Conservation (phyloP, 2,888 invertebrate genomes). For the Synergus laeviventris region DNA sequence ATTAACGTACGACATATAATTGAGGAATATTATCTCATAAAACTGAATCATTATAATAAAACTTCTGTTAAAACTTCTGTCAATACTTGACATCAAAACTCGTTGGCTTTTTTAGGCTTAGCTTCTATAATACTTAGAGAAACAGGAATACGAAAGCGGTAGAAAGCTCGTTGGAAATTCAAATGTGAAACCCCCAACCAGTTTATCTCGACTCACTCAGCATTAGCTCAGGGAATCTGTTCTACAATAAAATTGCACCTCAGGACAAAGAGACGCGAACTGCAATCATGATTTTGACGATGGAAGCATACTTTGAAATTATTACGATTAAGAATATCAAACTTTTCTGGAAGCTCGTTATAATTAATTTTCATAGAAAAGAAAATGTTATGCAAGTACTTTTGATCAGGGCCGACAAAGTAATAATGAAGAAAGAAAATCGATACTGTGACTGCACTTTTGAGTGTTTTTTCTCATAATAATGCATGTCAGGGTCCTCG, state of each 20-base stretch:
- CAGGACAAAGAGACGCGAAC: constrained; percentile 10
- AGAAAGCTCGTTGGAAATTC: constrained; percentile 35
- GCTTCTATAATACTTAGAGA: constrained; percentile 9
- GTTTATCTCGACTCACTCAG: constrained; percentile 23
- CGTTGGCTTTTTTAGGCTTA: background rate
- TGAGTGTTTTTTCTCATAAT: background rate
- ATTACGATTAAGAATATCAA: background rate
- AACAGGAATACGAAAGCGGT: constrained; percentile 26
- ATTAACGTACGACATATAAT: background rate
- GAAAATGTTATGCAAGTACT: background rate
- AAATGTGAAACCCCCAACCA: constrained; percentile 19
- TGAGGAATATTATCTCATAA: background rate
- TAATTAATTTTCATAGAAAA: background rate
- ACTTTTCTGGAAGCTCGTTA: background rate
- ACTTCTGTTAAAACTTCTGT: background rate
- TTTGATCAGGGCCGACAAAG: background rate
- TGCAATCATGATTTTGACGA: background rate
- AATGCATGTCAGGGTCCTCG: background rate
- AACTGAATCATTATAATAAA: background rate
- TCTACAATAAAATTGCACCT: constrained; percentile 2
- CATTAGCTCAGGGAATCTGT: constrained; percentile 25
- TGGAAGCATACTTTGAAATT: constrained; percentile 11
- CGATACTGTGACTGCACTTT: background rate
- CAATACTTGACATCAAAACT: background rate
- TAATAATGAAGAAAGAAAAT: background rate